Conservation (phyloP, 1,140 invertebrate species). For the Megalonaias nervosa region DNA sequence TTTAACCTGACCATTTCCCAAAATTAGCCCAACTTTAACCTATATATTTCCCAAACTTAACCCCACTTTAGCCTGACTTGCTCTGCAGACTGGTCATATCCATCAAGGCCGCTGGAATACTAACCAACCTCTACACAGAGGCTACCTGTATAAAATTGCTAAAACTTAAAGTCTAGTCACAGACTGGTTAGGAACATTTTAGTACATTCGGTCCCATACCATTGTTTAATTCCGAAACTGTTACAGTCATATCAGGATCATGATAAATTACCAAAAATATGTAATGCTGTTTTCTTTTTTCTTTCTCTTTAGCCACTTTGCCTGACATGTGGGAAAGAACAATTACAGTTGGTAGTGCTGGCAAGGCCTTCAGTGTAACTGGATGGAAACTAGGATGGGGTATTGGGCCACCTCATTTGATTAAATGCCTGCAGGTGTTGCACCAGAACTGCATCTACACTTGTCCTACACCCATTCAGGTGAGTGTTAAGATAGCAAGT, state of each 20-base stretch:
- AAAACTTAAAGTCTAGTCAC: too few species aligned
- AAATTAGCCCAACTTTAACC: too few species aligned
- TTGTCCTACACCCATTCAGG: conserved; percentile 84
- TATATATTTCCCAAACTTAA: too few species aligned
- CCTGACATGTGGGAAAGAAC: conserved; percentile 99
- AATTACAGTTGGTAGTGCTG: conserved; percentile 96
- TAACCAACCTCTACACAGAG: too few species aligned
- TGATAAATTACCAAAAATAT: background rate
- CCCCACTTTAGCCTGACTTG: too few species aligned
- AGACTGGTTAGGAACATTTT: too few species aligned
- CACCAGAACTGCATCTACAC: conserved; percentile 97
- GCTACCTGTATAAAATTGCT: too few species aligned
- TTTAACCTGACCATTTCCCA: too few species aligned
- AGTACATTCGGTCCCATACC: too few species aligned
- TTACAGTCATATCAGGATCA: background rate
- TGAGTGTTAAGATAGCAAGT: conserved; percentile 31
- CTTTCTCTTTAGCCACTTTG: conserved; percentile 79
- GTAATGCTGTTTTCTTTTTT: background rate
- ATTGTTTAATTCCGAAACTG: background rate
- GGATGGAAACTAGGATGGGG: conserved; percentile 94
- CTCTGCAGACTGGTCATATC: too few species aligned
- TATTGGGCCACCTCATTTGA: conserved; percentile 75
- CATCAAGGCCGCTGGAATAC: too few species aligned
- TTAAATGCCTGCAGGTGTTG: conserved; percentile 82
- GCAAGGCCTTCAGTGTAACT: conserved; percentile 98